phyloP scores from a whole-genome alignment of 1,140 invertebrate species.

The Drosophila parvula region DNA sequence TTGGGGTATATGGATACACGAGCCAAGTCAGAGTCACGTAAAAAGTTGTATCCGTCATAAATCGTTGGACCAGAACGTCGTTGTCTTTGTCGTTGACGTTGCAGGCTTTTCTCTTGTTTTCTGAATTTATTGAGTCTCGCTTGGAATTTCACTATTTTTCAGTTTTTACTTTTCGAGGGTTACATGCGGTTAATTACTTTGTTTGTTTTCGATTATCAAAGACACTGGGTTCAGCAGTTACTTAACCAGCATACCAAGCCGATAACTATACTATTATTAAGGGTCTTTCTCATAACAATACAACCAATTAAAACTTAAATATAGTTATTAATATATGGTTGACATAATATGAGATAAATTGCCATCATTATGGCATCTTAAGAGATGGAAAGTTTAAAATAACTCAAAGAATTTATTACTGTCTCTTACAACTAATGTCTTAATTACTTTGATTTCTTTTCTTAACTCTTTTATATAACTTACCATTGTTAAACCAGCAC shows the following conservation, averaged over 20 bases:
- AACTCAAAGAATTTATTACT: slow-evolving; percentile 7
- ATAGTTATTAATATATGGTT: slow-evolving; percentile 2
- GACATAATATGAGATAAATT: background rate
- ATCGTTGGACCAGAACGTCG: slow-evolving; percentile 78
- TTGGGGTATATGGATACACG: slow-evolving; percentile 1
- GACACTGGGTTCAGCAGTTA: slow-evolving; percentile 24
- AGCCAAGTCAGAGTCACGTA: slow-evolving; percentile 69
- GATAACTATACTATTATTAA: slow-evolving; percentile 1
- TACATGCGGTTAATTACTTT: slow-evolving; percentile 75
- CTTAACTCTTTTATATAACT: slow-evolving; percentile 14
- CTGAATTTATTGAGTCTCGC: slow-evolving; percentile 46
- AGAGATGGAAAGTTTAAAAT: background rate
- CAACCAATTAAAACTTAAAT: background rate
- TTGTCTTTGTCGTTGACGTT: slow-evolving; percentile 57
- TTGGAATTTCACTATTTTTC: slow-evolving; percentile 76
- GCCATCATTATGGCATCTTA: background rate
- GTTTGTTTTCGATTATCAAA: slow-evolving; percentile 67
- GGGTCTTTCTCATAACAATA: background rate
- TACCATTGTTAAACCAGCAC: slow-evolving; percentile 49
- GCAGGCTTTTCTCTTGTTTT: slow-evolving; percentile 47
- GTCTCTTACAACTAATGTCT: no score
- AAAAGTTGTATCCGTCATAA: slow-evolving; percentile 76
- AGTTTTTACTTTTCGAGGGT: slow-evolving; percentile 55
- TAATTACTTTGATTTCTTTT: background rate
- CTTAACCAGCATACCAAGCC: slow-evolving; percentile 9